phyloP scores from a whole-genome alignment of 2,888 invertebrate species.

The Rapana venosa region DNA sequence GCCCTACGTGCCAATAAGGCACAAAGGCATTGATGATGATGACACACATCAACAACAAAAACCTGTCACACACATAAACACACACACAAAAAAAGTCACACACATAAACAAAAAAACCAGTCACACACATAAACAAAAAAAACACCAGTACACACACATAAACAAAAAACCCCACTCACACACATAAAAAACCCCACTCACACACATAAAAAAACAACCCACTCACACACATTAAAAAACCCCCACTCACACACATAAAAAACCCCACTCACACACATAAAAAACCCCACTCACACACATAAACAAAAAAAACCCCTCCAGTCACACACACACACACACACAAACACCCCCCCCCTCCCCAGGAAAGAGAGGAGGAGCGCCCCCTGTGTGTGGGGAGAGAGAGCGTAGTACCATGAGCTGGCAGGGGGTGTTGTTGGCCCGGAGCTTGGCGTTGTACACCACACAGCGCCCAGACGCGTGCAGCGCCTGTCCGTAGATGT shows the following conservation, averaged over 20 bases:
- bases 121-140: too few species aligned
- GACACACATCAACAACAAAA: too few species aligned
- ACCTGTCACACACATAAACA: too few species aligned
- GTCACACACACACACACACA: not conserved
- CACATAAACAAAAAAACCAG: too few species aligned
- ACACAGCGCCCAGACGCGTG: slow-evolving; percentile 70
- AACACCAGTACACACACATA: too few species aligned
- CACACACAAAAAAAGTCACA: too few species aligned
- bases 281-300: not conserved
- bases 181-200: too few species aligned
- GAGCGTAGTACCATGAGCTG: slow-evolving; percentile 41
- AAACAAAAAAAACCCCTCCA: not conserved
- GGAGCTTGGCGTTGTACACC: slow-evolving; percentile 69
- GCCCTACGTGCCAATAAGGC: too few species aligned
- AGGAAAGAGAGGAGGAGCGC: not conserved
- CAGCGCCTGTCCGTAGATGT: slow-evolving; percentile 69
- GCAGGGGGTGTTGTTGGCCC: slow-evolving; percentile 61
- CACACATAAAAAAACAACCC: too few species aligned
- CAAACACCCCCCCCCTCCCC: not conserved
- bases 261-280: too few species aligned
- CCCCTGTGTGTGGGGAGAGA: not conserved
- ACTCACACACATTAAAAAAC: not conserved
- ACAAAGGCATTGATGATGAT: too few species aligned
- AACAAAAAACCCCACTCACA: too few species aligned
- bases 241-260: not conserved